Conservation (phyloP, 2,888 invertebrate species). For the Amphiduros pacificus region DNA sequence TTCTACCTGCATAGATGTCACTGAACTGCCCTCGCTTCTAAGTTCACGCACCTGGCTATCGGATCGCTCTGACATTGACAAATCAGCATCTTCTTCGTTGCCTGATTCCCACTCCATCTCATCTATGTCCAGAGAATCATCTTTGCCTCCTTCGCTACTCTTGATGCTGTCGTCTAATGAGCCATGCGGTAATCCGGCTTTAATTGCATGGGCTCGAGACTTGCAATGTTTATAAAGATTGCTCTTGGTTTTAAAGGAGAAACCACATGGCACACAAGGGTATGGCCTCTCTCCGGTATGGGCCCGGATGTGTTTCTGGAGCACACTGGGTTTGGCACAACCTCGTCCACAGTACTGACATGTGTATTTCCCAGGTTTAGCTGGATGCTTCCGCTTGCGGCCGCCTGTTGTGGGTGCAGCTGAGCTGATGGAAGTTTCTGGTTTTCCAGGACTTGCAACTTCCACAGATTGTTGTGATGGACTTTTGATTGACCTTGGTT, state of each 20-base stretch:
- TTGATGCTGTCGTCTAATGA: slow-evolving; percentile 4
- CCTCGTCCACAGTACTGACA: slow-evolving; percentile 86
- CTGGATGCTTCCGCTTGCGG: slow-evolving; percentile 38
- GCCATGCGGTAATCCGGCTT: slow-evolving; percentile 28
- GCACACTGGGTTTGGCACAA: slow-evolving; percentile 89
- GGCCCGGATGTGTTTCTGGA: slow-evolving; percentile 90
- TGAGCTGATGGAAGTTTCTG: neutral
- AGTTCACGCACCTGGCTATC: no score
- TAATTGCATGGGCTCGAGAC: slow-evolving; percentile 51
- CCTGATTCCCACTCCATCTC: no score
- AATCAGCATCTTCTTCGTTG: no score
- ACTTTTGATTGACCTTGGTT: slow-evolving; percentile 1
- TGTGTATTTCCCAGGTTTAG: slow-evolving; percentile 70
- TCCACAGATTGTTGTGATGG: neutral
- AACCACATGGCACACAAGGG: slow-evolving; percentile 85
- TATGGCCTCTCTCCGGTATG: slow-evolving; percentile 92
- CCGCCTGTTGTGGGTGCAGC: slow-evolving; percentile 19
- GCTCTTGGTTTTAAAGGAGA: slow-evolving; percentile 91
- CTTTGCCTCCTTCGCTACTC: neutral
- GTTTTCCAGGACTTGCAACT: no score
- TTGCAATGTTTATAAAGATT: slow-evolving; percentile 89
- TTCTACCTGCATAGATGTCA: no score
- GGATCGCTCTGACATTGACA: no score
- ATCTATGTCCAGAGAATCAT: neutral
- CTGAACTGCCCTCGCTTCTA: no score